phyloP scores from a whole-genome alignment of 1,140 invertebrate species.

The Pissodes strobi region DNA sequence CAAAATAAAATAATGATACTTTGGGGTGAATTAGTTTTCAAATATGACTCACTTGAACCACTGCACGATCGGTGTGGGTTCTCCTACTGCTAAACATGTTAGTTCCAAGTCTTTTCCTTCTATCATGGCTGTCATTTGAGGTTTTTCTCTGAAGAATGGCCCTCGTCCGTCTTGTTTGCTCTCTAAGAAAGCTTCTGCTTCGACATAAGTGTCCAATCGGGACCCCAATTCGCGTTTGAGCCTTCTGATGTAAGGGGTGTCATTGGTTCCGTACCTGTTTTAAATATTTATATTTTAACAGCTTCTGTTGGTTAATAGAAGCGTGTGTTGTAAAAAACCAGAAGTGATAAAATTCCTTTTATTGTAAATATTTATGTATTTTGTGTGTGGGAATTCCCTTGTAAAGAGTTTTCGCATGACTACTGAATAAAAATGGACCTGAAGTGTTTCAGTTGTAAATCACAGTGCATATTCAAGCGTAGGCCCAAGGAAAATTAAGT shows the following conservation, averaged over 20 bases:
- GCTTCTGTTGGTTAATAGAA: too few relatives aligned
- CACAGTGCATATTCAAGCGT: too few relatives aligned
- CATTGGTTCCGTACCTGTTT: slow-evolving; percentile 61
- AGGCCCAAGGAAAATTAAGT: too few relatives aligned
- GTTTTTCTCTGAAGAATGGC: slow-evolving; percentile 83
- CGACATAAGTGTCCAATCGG: slow-evolving; percentile 77
- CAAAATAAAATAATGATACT: neutral
- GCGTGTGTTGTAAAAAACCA: too few relatives aligned
- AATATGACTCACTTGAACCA: slow-evolving; percentile 81
- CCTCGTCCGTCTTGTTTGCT: slow-evolving; percentile 76
- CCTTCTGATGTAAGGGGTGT: slow-evolving; percentile 70
- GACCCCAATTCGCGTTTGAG: slow-evolving; percentile 81
- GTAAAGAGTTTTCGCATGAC: too few relatives aligned
- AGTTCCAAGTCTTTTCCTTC: slow-evolving; percentile 79
- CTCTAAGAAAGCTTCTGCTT: slow-evolving; percentile 82
- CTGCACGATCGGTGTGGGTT: slow-evolving; percentile 87
- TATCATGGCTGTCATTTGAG: slow-evolving; percentile 75
- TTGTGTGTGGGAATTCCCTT: too few relatives aligned
- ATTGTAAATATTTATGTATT: too few relatives aligned
- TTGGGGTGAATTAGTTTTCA: neutral
- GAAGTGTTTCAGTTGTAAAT: too few relatives aligned
- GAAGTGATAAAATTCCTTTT: too few relatives aligned
- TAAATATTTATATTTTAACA: too few relatives aligned
- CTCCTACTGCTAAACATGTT: slow-evolving; percentile 84
- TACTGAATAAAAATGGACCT: too few relatives aligned